Evolutionary conservation across 2,888 invertebrate genomes (phyloP).

Genomic region (Trachelus tabidus): DNA sequence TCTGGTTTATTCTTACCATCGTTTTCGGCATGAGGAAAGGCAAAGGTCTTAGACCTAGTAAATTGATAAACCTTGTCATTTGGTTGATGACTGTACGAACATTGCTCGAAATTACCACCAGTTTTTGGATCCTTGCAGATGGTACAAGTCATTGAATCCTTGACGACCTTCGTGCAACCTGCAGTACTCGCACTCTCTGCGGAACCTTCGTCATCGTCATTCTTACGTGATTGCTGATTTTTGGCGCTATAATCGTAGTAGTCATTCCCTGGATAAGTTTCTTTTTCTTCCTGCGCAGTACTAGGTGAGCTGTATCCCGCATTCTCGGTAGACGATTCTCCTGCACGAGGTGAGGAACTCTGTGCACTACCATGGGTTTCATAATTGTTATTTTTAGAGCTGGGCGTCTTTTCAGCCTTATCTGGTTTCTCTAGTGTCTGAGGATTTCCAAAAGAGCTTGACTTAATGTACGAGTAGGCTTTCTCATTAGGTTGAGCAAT

Average conservation of each 20-base stretch:
- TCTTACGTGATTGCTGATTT: not conserved
- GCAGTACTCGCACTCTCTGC: conserved; percentile 3
- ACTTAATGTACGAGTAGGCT: conserved; percentile 52
- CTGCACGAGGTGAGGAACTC: not conserved
- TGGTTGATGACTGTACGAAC: conserved; percentile 70
- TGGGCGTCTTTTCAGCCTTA: not conserved
- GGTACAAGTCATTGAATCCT: conserved; percentile 67
- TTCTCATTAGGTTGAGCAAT: conserved; percentile 79
- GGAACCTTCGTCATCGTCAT: conserved; percentile 13
- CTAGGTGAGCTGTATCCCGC: not conserved
- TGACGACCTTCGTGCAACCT: conserved; percentile 46
- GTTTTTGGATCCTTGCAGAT: conserved; percentile 70
- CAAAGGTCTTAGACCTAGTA: conserved; percentile 52
- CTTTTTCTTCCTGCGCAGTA: not conserved
- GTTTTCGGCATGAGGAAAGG: conserved; percentile 33
- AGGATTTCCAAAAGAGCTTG: conserved; percentile 37
- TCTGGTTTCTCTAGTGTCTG: not conserved
- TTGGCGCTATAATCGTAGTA: not conserved
- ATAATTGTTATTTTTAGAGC: not conserved
- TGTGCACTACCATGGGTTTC: not conserved
- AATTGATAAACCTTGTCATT: conserved; percentile 58
- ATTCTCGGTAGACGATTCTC: not conserved
- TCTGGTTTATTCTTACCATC: not conserved
- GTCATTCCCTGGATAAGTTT: not conserved
- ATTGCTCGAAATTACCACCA: conserved; percentile 71